Base-by-base conservation (phyloP, 2,888 invertebrate species). In the Dryadula phaetusa region DNA sequence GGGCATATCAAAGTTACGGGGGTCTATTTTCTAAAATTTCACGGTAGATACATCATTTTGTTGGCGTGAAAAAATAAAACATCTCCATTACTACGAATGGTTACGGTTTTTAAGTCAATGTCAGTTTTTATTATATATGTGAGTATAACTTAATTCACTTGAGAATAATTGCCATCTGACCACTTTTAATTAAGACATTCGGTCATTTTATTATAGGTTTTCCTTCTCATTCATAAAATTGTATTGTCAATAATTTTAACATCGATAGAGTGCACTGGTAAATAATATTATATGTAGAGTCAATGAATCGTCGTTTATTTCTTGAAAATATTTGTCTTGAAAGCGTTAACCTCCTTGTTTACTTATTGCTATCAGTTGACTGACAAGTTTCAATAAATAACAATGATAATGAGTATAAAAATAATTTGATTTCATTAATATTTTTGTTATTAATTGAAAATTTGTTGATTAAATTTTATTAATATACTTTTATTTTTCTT, bases 1-100 rank as follows among this genome's bases (percentile, higher is more conserved):
- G 90, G 90, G 87, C 84, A 86, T 81, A 84, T 78, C 79, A 76
- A 82, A 83, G 80, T 79, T 79, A 83, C 78, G 80, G 79, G 80
- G 80, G 82, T 76, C 77, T 86, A 86, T 90, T 89, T 90, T 88
- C 82, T 79, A 84, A 89, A 90, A 92, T 92, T 92, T 92, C 92
- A 92, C 90, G 92, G 88, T 88, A 82, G 77, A 86, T 90, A 82
- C 85, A 86, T 91, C 89, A 90, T 84, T 69, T 76, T 70, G 70
- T 75, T 79, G 76, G 84, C 82, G 84, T 88, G 86, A 84, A 87
- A 37, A 89, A 89, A 85, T 86, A 78, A 79, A 81, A 91, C 83
- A 80, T 88, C 90, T 90, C 88, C 86, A 92, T 92, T 87, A 87
- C 71, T 68, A 71, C 62, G 74, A 79, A 79, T 77, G 78, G 76